Percentiles rank a stretch among this genome's conserved stretches.
These are phyloP conservation scores for Cardiocondyla obscurior DNA, from an alignment of 1,140 invertebrate species.

Conservation along the genomic window DNA sequence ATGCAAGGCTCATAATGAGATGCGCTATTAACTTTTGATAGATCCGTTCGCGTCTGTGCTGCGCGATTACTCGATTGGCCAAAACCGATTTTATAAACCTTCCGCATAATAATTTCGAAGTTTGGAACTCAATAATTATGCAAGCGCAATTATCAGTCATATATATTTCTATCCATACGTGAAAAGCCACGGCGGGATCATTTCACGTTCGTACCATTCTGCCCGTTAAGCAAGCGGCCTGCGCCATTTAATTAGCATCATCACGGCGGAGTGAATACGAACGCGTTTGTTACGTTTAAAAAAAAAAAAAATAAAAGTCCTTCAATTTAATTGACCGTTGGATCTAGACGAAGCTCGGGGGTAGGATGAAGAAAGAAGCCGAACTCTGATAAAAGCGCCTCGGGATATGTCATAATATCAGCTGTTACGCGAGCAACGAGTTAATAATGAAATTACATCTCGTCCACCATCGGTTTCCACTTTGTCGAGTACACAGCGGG, in stretches of 20 bases:
- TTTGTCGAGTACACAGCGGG: constrained; percentile 14
- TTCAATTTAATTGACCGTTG: neutral
- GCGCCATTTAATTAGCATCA: neutral
- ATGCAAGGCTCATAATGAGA: neutral
- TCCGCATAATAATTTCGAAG: neutral
- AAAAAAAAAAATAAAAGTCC: no score
- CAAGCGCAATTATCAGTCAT: neutral
- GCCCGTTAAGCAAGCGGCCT: neutral
- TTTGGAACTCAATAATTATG: constrained; percentile 7
- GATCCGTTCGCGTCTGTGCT: neutral
- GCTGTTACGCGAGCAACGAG: neutral
- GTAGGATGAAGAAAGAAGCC: neutral
- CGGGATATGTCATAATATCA: neutral
- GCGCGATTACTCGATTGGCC: neutral
- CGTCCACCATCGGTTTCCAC: constrained; percentile 31
- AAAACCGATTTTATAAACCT: constrained; percentile 18
- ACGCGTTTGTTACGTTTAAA: neutral
- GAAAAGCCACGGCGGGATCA: neutral
- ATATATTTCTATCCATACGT: neutral
- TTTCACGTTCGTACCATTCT: neutral
- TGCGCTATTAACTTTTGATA: constrained; percentile 33
- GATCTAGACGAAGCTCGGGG: neutral
- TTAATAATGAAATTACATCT: constrained; percentile 57
- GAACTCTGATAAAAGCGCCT: neutral
- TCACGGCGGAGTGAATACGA: neutral